These are phyloP conservation scores for Lasioglossum malachurum DNA, from an alignment of 2,888 invertebrate genomes.

Conservation along the genomic window DNA sequence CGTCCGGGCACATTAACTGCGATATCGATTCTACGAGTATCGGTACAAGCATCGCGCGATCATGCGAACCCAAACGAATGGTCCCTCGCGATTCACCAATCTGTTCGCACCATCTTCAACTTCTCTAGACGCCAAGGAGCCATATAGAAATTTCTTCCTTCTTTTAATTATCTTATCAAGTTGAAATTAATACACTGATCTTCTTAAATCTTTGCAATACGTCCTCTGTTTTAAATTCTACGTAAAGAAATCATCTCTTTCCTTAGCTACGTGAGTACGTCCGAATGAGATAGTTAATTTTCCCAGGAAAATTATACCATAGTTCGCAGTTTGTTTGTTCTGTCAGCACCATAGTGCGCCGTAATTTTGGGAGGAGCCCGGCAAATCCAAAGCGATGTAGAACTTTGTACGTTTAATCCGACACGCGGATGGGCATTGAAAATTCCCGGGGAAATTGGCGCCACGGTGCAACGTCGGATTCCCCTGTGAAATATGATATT, in stretches of 20 bases:
- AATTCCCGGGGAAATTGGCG: not conserved
- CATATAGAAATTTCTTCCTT: too few species aligned
- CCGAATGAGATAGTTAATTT: not conserved
- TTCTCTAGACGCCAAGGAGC: not conserved
- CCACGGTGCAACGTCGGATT: not conserved
- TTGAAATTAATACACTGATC: too few species aligned
- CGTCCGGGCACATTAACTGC: conserved; percentile 25
- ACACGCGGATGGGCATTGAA: not conserved
- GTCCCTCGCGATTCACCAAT: not conserved
- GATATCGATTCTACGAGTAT: conserved; percentile 58
- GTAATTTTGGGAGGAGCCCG: not conserved
- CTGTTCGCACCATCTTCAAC: not conserved
- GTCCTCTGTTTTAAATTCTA: too few species aligned
- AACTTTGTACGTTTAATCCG: conserved; percentile 11
- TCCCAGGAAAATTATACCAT: not conserved
- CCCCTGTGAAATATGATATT: not conserved
- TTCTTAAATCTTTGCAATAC: too few species aligned
- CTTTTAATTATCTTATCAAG: too few species aligned
- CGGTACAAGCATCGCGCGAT: conserved; percentile 24
- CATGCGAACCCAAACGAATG: not conserved
- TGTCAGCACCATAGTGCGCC: not conserved
- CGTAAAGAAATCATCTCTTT: not conserved
- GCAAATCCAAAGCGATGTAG: not conserved
- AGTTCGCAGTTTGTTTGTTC: not conserved
- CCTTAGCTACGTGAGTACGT: not conserved